phyloP scores from a whole-genome alignment of 2,113 vertebrate genomes.

The Cynopterus brachyotis region DNA sequence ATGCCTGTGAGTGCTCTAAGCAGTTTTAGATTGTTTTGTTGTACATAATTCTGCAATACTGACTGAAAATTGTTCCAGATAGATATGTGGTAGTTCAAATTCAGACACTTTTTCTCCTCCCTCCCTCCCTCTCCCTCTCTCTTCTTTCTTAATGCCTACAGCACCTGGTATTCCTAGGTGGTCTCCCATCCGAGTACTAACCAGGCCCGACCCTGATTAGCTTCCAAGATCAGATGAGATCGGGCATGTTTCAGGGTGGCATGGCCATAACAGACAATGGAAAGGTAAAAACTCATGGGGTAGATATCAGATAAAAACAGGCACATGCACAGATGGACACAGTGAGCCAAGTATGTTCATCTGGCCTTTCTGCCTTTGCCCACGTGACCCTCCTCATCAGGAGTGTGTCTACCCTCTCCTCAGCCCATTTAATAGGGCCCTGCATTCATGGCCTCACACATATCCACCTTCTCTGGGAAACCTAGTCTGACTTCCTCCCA shows the following conservation, averaged over 20 bases:
- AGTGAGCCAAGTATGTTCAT: background rate
- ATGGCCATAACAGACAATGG: background rate
- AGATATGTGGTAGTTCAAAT: background rate
- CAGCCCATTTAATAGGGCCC: background rate
- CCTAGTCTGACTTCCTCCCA: background rate
- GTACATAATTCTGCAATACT: background rate
- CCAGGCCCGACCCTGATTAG: too few species aligned
- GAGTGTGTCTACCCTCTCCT: background rate
- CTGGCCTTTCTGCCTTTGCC: background rate
- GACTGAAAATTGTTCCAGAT: background rate
- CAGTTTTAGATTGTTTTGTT: background rate
- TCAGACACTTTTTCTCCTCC: background rate
- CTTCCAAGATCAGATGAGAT: too few species aligned
- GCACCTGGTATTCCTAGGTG: too few species aligned
- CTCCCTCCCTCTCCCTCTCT: too few species aligned
- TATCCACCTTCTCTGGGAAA: background rate
- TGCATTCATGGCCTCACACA: rapidly evolving
- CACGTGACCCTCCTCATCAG: background rate
- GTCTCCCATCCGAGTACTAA: too few species aligned
- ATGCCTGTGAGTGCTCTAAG: background rate
- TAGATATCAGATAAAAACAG: background rate
- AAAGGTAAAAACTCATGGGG: background rate
- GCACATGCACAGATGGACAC: background rate
- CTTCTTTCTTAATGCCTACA: too few species aligned
- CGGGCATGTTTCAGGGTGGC: too few species aligned